Evolutionary conservation across 1,140 invertebrate species (phyloP).

Genomic region (Drosophila serrata): DNA sequence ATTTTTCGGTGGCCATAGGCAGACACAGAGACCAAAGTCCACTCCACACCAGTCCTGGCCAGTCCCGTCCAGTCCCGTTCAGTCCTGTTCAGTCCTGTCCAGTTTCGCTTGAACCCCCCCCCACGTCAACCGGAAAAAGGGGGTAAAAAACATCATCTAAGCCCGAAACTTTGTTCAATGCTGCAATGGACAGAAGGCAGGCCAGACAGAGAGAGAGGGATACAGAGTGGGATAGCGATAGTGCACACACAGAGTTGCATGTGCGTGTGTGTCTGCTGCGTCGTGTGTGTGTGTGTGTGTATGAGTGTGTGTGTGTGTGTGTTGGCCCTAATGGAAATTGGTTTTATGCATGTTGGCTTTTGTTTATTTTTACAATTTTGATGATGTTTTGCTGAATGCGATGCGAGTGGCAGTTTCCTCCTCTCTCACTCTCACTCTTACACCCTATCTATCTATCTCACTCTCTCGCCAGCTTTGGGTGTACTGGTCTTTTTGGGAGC

Average conservation of each 20-base stretch:
- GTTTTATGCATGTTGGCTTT: conserved; percentile 83
- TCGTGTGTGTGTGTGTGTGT: conserved; percentile 50
- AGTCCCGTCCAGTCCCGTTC: background rate
- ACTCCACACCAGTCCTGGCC: conserved; percentile 25
- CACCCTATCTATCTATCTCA: background rate
- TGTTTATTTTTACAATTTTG: conserved; percentile 84
- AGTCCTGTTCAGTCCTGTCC: conserved; percentile 1
- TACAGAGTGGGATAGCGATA: conserved; percentile 19
- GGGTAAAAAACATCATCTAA: conserved; percentile 36
- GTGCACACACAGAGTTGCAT: conserved; percentile 58
- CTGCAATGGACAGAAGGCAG: conserved; percentile 45
- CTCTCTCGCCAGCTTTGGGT: background rate
- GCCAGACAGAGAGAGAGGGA: conserved; percentile 13
- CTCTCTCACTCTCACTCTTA: conserved; percentile 36
- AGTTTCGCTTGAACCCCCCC: conserved; percentile 6
- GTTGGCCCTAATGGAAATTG: conserved; percentile 79
- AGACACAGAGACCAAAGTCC: conserved; percentile 50
- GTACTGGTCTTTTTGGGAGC: conserved; percentile 50
- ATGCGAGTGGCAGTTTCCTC: conserved; percentile 72
- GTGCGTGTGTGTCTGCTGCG: conserved; percentile 45
- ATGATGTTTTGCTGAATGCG: conserved; percentile 82
- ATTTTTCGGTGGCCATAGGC: conserved; percentile 52
- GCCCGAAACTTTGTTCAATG: conserved; percentile 58
- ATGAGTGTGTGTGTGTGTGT: conserved; percentile 54
- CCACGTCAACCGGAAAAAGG: conserved; percentile 6